A percentile compares a stretch with the other conserved stretches of the same genome.
Conservation (phyloP, 2,797 vertebrate species). For the Setipinna tenuifilis region DNA sequence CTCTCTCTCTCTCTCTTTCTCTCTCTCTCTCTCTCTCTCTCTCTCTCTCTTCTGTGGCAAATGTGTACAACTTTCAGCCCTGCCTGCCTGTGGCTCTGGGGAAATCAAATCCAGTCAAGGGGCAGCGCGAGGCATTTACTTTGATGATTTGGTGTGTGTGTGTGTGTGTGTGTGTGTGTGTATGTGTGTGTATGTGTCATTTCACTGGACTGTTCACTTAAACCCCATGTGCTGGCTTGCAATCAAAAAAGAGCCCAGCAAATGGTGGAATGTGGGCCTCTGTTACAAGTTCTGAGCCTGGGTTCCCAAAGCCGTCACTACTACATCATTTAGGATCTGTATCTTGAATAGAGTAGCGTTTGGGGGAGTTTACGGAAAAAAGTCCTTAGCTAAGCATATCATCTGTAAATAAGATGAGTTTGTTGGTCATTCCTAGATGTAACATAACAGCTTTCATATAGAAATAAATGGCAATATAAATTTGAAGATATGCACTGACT, state of each 20-base stretch:
- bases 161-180: conserved; percentile 4
- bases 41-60: conserved; percentile 1
- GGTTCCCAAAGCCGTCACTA: not conserved
- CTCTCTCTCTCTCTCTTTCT: conserved; percentile 12
- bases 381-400: no score
- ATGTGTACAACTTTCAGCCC: not conserved
- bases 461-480: no score
- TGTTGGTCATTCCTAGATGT: no score
- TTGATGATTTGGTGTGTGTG: conserved; percentile 6
- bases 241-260: conserved; percentile 25
- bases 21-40: not conserved
- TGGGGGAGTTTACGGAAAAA: no score
- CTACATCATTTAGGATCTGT: no score
- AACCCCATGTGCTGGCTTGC: conserved; percentile 18
- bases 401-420: no score
- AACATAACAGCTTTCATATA: no score
- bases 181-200: conserved; percentile 10
- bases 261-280: conserved; percentile 20
- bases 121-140: conserved; percentile 23
- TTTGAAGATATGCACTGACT: no score
- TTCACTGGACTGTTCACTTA: conserved; percentile 14
- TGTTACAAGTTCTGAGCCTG: not conserved
- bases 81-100: conserved; percentile 25
- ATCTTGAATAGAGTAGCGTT: no score
- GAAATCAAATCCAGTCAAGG: conserved; percentile 31